Base-by-base conservation (phyloP, 1,140 invertebrate species). In the Saccostrea echinata region DNA sequence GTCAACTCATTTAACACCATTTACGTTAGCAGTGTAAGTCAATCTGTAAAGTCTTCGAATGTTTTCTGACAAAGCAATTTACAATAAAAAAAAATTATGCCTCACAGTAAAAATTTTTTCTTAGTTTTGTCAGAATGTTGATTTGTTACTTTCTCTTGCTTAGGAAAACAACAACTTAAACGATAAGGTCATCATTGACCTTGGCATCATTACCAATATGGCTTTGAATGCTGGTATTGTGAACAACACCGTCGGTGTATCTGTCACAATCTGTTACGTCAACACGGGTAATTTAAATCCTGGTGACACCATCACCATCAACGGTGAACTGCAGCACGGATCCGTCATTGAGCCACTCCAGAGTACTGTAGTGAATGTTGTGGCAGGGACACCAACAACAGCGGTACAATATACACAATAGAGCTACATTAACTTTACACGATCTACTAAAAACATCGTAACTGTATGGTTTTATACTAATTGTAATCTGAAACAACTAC, bases 111-210 rank as follows among this genome's bases (percentile, higher is more conserved):
- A 43, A 8, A 43, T 6, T 43, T 43, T 43, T 43, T 43, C 1
- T 43, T 3, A 43, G 43, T 43, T 43, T 43, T 43, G 43, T 8
- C 6, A 43, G 4, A 6, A 43, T 8, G 9, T 43, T 4, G 43
- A 43, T 43, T n/a, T n/a, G n/a, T n/a, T 43, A 43, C 9, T 1
- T 43, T 9, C 9, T 21, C n/a, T 21, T 61, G 13, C 13, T 0
- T 76, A 76, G 68, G 68, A 76, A 76, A 76, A 33, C 9, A 76
- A 76, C 27, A 76, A 76, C 27, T 76, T 76, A 33, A 76, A 76
- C 68, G 68, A 76, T 76, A 18, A 76, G 33, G 68, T 33, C 24
- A 76, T 30, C 30, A 76, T 76, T 33, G 27, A 76, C 27, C 30
- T 76, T 24, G 68, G 68, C 27, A 30, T 76, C 11, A 27, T 76